Evolutionary conservation across 1,140 invertebrate genomes (phyloP).

Genomic region (Melipona quadrifasciata): DNA sequence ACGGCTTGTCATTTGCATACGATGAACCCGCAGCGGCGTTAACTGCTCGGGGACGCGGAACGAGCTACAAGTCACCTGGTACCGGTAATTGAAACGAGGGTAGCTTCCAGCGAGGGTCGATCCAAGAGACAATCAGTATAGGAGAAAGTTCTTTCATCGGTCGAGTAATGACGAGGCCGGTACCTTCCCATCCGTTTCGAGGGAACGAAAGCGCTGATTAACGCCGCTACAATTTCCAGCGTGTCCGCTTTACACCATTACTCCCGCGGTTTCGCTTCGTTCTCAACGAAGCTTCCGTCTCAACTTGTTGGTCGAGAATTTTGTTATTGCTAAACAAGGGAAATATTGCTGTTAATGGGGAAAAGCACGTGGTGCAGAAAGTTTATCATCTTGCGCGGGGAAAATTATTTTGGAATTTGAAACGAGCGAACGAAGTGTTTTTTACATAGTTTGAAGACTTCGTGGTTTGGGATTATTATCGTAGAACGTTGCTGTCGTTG

Average conservation of each 20-base stretch:
- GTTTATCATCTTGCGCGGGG: no score
- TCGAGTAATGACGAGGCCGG: constrained; percentile 32
- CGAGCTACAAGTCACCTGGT: constrained; percentile 74
- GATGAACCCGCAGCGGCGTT: constrained; percentile 69
- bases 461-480: no score
- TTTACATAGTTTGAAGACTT: no score
- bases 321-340: no score
- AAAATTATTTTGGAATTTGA: no score
- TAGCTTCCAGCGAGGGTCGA: constrained; percentile 64
- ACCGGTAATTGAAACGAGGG: constrained; percentile 77
- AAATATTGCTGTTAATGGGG: no score
- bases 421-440: no score
- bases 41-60: constrained; percentile 73
- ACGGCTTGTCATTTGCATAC: constrained; percentile 76
- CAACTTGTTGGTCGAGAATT: no score
- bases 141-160: constrained; percentile 63
- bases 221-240: constrained; percentile 14
- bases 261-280: neutral
- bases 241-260: constrained; percentile 12
- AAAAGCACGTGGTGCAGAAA: no score
- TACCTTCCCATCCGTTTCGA: constrained; percentile 11
- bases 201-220: constrained; percentile 33
- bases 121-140: constrained; percentile 61
- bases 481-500: no score
- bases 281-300: neutral